Percentiles rank a stretch among this genome's conserved stretches.
These are phyloP conservation scores for Xanthia togata DNA, from an alignment of 2,888 invertebrate genomes.

Conservation along the genomic window DNA sequence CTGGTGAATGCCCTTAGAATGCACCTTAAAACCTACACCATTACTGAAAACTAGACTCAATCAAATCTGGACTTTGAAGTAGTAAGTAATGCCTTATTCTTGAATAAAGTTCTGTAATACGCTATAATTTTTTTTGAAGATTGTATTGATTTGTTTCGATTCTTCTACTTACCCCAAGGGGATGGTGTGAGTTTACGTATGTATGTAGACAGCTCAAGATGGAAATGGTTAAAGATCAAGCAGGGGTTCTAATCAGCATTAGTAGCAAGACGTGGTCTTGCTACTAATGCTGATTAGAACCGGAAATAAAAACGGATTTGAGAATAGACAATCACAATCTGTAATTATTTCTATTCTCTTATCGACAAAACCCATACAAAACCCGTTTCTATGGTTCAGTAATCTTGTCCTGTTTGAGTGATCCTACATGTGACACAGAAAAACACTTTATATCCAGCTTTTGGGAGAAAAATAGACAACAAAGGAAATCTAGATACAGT, in stretches of 20 bases:
- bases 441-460: not conserved
- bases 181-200: too few relatives aligned
- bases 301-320: too few relatives aligned
- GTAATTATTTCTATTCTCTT: too few relatives aligned
- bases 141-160: too few relatives aligned
- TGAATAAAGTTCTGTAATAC: not conserved
- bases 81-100: not conserved
- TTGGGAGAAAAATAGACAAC: not conserved
- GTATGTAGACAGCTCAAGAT: not conserved
- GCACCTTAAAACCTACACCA: not conserved
- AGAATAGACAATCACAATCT: too few relatives aligned
- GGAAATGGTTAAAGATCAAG: not conserved
- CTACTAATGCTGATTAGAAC: too few relatives aligned
- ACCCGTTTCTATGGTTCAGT: too few relatives aligned
- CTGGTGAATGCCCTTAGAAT: not conserved
- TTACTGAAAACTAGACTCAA: not conserved
- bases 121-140: not conserved
- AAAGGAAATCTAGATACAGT: not conserved
- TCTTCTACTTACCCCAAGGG: too few relatives aligned
- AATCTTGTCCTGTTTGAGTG: not conserved
- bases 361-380: too few relatives aligned
- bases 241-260: not conserved
- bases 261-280: too few relatives aligned
- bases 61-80: not conserved
- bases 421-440: not conserved